phyloP scores from a whole-genome alignment of 2,797 vertebrate genomes.

The Onychomys torridus region DNA sequence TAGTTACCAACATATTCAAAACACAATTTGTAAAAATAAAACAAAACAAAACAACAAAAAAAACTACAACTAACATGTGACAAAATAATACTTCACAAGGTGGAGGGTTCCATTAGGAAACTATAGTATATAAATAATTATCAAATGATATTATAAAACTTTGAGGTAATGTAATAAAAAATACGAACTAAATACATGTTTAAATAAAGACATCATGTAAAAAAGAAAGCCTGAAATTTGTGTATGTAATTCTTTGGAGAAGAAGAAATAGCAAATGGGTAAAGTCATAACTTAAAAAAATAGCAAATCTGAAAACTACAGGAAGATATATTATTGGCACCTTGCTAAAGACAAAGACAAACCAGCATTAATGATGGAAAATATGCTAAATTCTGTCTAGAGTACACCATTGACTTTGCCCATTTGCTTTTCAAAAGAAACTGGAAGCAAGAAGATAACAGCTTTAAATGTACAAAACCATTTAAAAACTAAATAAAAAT shows the following conservation, averaged over 20 bases:
- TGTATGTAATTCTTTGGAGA: background rate
- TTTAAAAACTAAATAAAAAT: background rate
- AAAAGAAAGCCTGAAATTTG: background rate
- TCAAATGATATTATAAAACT: background rate
- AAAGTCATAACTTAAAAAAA: background rate
- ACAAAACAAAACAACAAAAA: too few species aligned
- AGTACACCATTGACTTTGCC: background rate
- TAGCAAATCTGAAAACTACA: background rate
- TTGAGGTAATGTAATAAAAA: slow-evolving; percentile 10
- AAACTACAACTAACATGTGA: background rate
- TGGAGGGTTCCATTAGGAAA: background rate
- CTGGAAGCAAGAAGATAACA: background rate
- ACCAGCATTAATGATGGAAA: background rate
- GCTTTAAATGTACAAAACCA: background rate
- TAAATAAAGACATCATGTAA: background rate
- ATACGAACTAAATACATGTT: background rate
- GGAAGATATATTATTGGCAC: background rate
- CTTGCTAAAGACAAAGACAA: background rate
- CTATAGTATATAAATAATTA: background rate
- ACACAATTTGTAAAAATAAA: background rate
- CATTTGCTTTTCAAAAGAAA: background rate
- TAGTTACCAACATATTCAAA: background rate
- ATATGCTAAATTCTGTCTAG: background rate
- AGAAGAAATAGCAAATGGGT: background rate
- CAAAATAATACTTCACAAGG: background rate